Percentiles rank a stretch among this genome's conserved stretches.
phyloP scores from a whole-genome alignment of 2,888 invertebrate genomes.

The Oligia fasciuncula region DNA sequence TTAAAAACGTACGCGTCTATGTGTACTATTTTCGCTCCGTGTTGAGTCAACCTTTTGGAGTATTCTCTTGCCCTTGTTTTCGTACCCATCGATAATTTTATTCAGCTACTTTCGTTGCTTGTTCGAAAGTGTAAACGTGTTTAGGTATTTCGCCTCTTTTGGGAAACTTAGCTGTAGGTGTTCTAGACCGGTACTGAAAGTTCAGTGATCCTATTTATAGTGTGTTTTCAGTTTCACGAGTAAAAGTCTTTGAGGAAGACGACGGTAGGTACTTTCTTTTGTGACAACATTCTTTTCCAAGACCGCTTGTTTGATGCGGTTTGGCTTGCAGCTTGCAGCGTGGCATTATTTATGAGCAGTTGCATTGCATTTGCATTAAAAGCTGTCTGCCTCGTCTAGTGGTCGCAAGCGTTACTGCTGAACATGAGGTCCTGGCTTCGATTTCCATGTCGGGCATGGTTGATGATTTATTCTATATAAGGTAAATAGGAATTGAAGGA shows the following conservation, averaged over 20 bases:
- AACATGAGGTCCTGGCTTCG: not conserved
- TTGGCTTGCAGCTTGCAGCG: not conserved
- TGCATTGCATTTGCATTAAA: not conserved
- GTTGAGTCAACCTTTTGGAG: not conserved
- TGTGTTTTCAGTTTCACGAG: conserved; percentile 10
- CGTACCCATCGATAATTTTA: conserved; percentile 39
- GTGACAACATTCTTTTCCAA: not conserved
- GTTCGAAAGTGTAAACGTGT: conserved; percentile 41
- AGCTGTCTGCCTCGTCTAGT: not conserved
- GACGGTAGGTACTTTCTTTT: not conserved
- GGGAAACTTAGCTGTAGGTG: conserved; percentile 13
- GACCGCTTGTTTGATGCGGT: not conserved
- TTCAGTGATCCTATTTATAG: conserved; percentile 15
- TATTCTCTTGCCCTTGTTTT: not conserved
- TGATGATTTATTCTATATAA: too few relatives aligned
- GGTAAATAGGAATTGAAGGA: too few relatives aligned
- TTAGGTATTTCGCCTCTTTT: not conserved
- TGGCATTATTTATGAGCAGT: not conserved
- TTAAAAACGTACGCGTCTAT: too few relatives aligned
- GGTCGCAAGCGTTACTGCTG: not conserved
- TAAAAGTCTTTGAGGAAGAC: not conserved
- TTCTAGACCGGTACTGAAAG: not conserved
- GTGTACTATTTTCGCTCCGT: not conserved
- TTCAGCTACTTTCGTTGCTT: conserved; percentile 28
- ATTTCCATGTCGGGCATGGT: too few relatives aligned